Conservation (phyloP, 2,888 invertebrate species). For the Cataglyphis altisquamis region DNA sequence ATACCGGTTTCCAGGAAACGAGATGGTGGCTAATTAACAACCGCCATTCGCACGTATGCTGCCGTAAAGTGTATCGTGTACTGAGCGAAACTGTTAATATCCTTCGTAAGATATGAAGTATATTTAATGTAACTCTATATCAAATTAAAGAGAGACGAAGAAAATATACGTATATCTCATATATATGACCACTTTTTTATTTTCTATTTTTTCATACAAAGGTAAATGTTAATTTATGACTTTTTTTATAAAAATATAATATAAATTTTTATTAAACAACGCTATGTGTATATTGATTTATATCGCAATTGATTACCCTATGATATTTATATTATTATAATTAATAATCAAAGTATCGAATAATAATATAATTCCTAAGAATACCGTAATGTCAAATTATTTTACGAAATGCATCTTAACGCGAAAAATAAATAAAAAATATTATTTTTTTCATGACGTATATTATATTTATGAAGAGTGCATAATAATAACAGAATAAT, state of each 20-base stretch:
- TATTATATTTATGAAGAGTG: not conserved
- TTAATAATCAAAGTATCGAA: not conserved
- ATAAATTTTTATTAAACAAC: too few species aligned
- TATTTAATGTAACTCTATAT: not conserved
- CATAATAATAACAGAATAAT: constrained; percentile 2
- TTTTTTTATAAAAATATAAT: not conserved
- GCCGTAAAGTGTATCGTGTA: constrained; percentile 10
- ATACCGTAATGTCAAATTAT: not conserved
- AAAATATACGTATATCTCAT: not conserved
- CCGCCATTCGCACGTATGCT: constrained; percentile 33
- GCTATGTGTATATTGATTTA: too few species aligned
- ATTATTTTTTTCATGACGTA: not conserved
- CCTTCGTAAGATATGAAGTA: constrained; percentile 11
- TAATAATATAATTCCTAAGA: constrained; percentile 11
- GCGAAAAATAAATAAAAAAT: not conserved
- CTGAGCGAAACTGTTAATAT: constrained; percentile 23
- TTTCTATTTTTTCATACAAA: not conserved
- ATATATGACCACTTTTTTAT: not conserved
- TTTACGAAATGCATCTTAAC: not conserved
- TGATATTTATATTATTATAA: not conserved
- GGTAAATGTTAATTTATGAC: not conserved
- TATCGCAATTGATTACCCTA: not conserved
- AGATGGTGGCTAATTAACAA: constrained; percentile 40
- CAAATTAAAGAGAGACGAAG: not conserved
- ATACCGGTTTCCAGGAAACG: constrained; percentile 43